phyloP scores from a whole-genome alignment of 2,797 vertebrate species.

The Sebastes steindachneri region DNA sequence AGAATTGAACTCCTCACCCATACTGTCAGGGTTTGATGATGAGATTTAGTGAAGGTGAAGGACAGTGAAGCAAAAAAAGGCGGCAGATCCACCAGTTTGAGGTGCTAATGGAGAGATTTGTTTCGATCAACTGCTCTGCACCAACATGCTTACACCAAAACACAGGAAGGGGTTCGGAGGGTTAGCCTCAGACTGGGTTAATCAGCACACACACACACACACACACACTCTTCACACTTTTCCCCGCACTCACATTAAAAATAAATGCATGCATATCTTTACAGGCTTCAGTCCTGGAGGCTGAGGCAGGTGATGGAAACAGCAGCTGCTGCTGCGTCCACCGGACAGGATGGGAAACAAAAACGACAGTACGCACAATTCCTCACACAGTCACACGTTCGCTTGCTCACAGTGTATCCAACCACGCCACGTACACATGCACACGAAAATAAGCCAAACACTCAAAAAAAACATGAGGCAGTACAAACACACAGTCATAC shows the following conservation, averaged over 20 bases:
- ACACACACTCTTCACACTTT: constrained; percentile 20
- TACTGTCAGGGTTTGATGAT: constrained; percentile 7
- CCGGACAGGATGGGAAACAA: constrained; percentile 40
- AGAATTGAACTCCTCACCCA: background rate
- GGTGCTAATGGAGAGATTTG: constrained; percentile 56
- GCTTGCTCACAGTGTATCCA: constrained; percentile 47
- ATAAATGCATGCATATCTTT: constrained; percentile 75
- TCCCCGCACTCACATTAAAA: constrained; percentile 43
- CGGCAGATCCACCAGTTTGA: constrained; percentile 17
- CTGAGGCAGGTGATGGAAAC: constrained; percentile 52
- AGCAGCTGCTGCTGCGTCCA: constrained; percentile 1
- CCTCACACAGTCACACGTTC: constrained; percentile 25
- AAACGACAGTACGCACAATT: constrained; percentile 10
- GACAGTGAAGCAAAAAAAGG: background rate
- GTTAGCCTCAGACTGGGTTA: constrained; percentile 32
- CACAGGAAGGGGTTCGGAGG: constrained; percentile 16
- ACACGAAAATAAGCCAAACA: constrained; percentile 37
- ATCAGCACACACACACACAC: constrained; percentile 24
- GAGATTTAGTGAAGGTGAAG: constrained; percentile 1
- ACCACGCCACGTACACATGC: constrained; percentile 23
- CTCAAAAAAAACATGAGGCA: constrained; percentile 29
- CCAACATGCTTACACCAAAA: constrained; percentile 18
- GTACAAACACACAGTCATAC: constrained; percentile 64
- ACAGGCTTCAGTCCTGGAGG: constrained; percentile 59
- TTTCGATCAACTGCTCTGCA: constrained; percentile 53